Evolutionary conservation across 2,797 vertebrate species (phyloP), one percentile per base, ranked within the genome.

Genomic region (Diplodus puntazzo): DNA sequence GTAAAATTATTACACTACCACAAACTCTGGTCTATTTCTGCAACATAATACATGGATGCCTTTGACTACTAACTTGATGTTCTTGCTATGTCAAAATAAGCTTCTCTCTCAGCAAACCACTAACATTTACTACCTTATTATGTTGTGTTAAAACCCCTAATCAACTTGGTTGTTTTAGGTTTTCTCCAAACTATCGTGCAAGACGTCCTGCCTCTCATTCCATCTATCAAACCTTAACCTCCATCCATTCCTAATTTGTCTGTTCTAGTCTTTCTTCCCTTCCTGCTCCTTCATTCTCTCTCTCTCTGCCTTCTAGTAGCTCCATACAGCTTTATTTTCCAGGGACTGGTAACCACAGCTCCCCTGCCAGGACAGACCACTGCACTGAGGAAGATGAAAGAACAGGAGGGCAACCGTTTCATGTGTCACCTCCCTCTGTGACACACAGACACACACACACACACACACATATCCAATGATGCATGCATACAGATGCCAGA

Each of bases 311-410:
- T 75, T 75, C 68, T 73, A 86, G 82, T 79, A 7, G 78, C 75
- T 55, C 63, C 62, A 42, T 79, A 86, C 79, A 84, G 90, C 84
- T 82, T 73, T 82, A 79, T 82, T 89, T 89, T 89, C 67, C 77
- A 81, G 84, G 80, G 79, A 90, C 69, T 89, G 86, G 85, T 89
- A 82, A 87, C 83, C 88, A 89, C 82, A 83, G 81, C 86, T 85
- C 69, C 80, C 88, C 84, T 89, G 85, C 81, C 83, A 85, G 86
- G 85, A 72, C 90, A 88, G 73, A 85, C 84, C 88, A 89, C 85
- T 89, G 91, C 89, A 87, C 82, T 80, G 84, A 89, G 48, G 81
- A 81, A 92, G 92, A 95, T 95, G 93, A 95, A 95, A 96, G 94
- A 90, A 82, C 86, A 82, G 90, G 87, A 92, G 91, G 89, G 77